Percentiles rank a stretch among this genome's conserved stretches.
These are phyloP conservation scores for Maconellicoccus hirsutus DNA, from an alignment of 1,140 invertebrate genomes.

Conservation along the genomic window DNA sequence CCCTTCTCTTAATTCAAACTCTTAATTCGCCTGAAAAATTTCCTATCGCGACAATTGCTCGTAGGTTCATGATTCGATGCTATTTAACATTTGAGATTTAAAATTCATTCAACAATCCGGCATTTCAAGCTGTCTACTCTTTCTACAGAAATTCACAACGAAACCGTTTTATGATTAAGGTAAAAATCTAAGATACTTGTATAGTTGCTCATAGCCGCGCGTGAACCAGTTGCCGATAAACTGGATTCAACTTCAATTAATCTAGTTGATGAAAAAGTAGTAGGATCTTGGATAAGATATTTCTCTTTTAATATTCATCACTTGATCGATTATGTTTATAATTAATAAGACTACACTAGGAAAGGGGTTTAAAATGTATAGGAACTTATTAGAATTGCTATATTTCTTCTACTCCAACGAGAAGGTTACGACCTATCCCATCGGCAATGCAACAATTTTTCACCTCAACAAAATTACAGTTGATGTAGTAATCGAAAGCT, in stretches of 20 bases:
- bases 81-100: too few species aligned
- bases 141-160: not conserved
- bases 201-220: not conserved
- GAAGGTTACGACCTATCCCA: not conserved
- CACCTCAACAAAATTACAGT: too few species aligned
- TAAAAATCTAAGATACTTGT: not conserved
- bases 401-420: not conserved
- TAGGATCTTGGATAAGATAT: not conserved
- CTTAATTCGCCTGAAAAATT: too few species aligned
- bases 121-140: not conserved
- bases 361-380: not conserved
- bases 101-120: not conserved
- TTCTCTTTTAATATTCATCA: conserved; percentile 8
- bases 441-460: not conserved
- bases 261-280: conserved; percentile 16
- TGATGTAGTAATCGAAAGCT: too few species aligned
- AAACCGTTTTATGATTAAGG: not conserved
- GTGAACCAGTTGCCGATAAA: conserved; percentile 18
- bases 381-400: not conserved
- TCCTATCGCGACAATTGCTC: too few species aligned
- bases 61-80: too few species aligned
- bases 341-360: not conserved
- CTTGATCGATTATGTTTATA: not conserved
- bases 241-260: conserved; percentile 17
- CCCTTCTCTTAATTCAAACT: too few species aligned